These are phyloP conservation scores for Vipera latastei DNA, from an alignment of 2,797 vertebrate species.

Conservation along the genomic window DNA sequence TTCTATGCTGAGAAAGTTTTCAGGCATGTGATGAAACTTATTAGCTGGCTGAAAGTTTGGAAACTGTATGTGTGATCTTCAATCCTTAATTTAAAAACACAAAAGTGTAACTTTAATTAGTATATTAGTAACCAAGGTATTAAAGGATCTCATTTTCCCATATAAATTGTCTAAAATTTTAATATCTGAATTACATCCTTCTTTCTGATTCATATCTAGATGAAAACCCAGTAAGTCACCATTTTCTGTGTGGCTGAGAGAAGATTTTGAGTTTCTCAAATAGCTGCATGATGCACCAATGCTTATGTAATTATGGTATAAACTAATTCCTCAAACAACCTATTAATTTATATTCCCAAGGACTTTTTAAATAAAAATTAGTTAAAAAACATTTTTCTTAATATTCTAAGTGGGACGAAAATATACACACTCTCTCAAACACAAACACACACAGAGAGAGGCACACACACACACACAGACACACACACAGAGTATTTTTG, in stretches of 20 bases:
- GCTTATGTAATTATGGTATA: background rate
- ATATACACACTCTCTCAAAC: too few relatives aligned
- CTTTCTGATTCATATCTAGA: background rate
- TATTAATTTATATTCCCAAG: background rate
- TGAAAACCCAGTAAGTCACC: background rate
- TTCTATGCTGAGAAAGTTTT: background rate
- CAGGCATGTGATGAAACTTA: background rate
- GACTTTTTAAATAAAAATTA: too few relatives aligned
- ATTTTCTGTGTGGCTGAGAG: background rate
- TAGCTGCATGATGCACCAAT: background rate
- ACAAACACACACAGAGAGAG: too few relatives aligned
- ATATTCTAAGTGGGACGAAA: too few relatives aligned
- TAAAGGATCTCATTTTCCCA: background rate
- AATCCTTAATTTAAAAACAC: background rate
- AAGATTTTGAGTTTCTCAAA: background rate
- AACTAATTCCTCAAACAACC: background rate
- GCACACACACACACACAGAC: too few relatives aligned
- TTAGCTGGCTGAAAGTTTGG: background rate
- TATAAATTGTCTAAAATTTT: background rate
- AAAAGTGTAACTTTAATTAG: too few relatives aligned
- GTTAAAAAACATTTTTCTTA: too few relatives aligned
- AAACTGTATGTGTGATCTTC: background rate
- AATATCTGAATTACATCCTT: background rate
- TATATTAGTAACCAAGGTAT: background rate
- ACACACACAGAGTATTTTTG: too few relatives aligned